phyloP scores from a whole-genome alignment of 2,113 vertebrate genomes.

The Alaudala cheleensis region DNA sequence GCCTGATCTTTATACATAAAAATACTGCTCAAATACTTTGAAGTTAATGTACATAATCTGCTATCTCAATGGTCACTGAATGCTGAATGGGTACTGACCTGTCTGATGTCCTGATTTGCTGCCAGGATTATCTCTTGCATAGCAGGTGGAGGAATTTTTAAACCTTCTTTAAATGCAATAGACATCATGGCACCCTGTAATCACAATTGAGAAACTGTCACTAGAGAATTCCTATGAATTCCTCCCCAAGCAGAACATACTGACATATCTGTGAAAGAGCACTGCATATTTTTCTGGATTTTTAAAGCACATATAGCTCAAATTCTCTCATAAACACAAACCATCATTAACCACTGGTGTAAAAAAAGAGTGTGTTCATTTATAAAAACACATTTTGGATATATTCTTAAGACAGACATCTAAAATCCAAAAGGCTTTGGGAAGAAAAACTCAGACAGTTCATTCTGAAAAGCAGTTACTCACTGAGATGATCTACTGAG shows the following conservation, averaged over 20 bases:
- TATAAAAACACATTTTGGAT: background rate
- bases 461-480: background rate
- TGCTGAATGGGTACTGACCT: conserved; percentile 76
- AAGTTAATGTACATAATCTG: background rate
- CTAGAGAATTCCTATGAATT: background rate
- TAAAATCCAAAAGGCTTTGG: background rate
- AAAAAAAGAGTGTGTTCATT: background rate
- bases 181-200: conserved; percentile 96
- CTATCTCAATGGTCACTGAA: background rate
- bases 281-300: background rate
- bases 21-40: background rate
- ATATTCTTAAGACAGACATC: background rate
- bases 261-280: background rate
- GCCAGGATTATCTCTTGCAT: conserved; percentile 96
- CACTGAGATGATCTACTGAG: background rate
- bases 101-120: conserved; percentile 96
- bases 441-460: background rate
- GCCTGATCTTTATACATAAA: background rate
- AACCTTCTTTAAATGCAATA: conserved; percentile 92
- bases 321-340: background rate
- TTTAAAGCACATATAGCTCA: background rate
- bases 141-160: conserved; percentile 93
- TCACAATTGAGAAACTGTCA: background rate
- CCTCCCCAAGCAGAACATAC: background rate
- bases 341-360: background rate